Evolutionary conservation across 2,888 invertebrate genomes (phyloP), one percentile per base, ranked within the genome.

Genomic region (Thumatha senex): DNA sequence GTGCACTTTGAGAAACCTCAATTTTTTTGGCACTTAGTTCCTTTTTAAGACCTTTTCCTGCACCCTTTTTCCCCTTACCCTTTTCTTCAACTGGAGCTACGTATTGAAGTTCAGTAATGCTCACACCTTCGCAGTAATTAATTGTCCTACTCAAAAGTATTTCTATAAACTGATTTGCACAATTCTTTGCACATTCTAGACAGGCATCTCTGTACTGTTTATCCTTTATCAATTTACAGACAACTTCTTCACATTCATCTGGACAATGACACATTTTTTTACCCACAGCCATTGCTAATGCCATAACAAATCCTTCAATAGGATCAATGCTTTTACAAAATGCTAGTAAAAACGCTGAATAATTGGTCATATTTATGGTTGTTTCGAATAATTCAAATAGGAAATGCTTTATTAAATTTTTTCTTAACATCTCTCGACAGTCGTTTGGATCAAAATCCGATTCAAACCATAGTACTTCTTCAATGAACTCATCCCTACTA

Each of bases 251-350:
- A 33, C 94, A 94, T 8, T 91, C 84, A 1, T 83, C 73, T 13
- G 75, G 59, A 38, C 86, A 77, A 63, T 78, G 86, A 72, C 94
- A 94, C 5, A 92, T 83, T 48, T 80, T 80, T 67, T 89, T 92
- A 1, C 94, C 94, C 9, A 93, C 67, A 13, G 92, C 89, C 61
- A 95, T 80, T 14, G 92, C 88, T 14, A 95, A 63, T 0, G 94
- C 94, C 57, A 92, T 92, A 0, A 82, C 91, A 46, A 95, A 90
- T 0, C 94, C 95, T 61, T 86, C 78, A 5, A 89, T 76, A 0
- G 93, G 91, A 67, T 93, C 81, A 13, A 69, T 55, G 63, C 86
- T 92, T 80, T 94, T 95, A 69, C 94, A 95, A 64, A 95, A 93
- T 14, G 92, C 92, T 53, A 95, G 73, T 31, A 95, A 75, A 66